Conservation (phyloP, 2,113 vertebrate species). For the Halcyon senegalensis region DNA sequence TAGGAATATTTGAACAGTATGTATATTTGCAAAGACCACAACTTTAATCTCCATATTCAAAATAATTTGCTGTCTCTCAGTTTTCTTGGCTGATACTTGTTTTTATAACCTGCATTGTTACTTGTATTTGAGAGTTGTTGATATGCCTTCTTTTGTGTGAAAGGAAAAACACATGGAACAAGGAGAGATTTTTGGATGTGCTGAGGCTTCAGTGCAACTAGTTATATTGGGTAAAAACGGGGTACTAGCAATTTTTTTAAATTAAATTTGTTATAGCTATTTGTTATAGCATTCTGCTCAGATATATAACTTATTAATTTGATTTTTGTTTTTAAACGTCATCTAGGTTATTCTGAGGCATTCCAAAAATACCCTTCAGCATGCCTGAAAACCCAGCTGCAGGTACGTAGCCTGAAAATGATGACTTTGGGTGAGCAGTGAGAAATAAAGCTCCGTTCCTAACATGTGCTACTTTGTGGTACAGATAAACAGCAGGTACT, state of each 20-base stretch:
- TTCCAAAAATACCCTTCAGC: constrained; percentile 2
- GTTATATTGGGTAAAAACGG: not conserved
- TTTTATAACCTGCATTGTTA: not conserved
- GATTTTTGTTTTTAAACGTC: not conserved
- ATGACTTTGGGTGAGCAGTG: not conserved
- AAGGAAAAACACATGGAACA: not conserved
- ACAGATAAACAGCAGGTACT: constrained; percentile 91
- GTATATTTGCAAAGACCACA: not conserved
- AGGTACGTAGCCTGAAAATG: constrained; percentile 55
- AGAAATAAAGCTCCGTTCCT: not conserved
- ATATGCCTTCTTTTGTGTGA: not conserved
- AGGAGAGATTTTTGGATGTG: not conserved
- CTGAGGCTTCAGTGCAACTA: not conserved
- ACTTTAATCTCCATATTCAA: not conserved
- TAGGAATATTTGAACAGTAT: not conserved
- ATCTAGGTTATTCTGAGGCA: constrained; percentile 6
- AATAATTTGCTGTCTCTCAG: not conserved
- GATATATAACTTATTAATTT: not conserved
- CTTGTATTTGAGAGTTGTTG: not conserved
- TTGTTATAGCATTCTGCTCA: not conserved
- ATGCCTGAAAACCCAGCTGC: constrained; percentile 82
- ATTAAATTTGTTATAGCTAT: not conserved
- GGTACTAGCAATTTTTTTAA: not conserved
- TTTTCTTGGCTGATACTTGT: not conserved
- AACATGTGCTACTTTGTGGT: not conserved